Evolutionary conservation across 2,797 vertebrate species (phyloP).

Genomic region (Pangasius krempfi): DNA sequence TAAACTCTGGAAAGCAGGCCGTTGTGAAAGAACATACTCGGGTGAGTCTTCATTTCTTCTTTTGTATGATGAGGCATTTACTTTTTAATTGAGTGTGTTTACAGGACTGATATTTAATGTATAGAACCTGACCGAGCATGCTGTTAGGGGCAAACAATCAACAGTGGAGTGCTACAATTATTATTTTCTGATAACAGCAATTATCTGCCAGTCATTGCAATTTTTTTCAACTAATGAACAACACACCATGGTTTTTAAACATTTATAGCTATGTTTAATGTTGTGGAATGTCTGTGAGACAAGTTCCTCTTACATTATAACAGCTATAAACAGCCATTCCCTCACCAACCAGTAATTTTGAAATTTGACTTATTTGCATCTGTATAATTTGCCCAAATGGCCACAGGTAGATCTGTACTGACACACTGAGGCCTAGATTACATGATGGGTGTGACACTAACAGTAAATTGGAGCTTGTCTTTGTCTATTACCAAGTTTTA

Average conservation of each 20-base stretch:
- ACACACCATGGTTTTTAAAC: not conserved
- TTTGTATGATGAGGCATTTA: not conserved
- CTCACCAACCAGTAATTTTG: not conserved
- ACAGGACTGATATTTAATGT: not conserved
- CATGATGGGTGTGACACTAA: not conserved
- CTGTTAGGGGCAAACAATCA: not conserved
- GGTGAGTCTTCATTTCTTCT: slow-evolving; percentile 70
- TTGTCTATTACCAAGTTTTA: not conserved
- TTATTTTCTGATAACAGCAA: not conserved
- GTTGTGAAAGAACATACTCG: slow-evolving; percentile 88
- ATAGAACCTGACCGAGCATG: not conserved
- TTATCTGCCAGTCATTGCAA: not conserved
- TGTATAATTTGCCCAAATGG: not conserved
- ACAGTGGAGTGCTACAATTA: not conserved
- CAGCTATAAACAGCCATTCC: not conserved
- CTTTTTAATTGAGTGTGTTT: not conserved
- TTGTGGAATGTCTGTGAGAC: not conserved
- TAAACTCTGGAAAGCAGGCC: slow-evolving; percentile 94
- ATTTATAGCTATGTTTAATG: not conserved
- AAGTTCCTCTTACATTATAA: not conserved
- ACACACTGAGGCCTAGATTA: not conserved
- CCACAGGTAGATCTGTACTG: not conserved
- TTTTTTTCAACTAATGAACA: not conserved
- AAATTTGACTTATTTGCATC: not conserved
- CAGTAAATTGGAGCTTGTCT: not conserved